These are phyloP conservation scores for Thalassarche chlororhynchos DNA, from an alignment of 2,113 vertebrate species.

Conservation along the genomic window DNA sequence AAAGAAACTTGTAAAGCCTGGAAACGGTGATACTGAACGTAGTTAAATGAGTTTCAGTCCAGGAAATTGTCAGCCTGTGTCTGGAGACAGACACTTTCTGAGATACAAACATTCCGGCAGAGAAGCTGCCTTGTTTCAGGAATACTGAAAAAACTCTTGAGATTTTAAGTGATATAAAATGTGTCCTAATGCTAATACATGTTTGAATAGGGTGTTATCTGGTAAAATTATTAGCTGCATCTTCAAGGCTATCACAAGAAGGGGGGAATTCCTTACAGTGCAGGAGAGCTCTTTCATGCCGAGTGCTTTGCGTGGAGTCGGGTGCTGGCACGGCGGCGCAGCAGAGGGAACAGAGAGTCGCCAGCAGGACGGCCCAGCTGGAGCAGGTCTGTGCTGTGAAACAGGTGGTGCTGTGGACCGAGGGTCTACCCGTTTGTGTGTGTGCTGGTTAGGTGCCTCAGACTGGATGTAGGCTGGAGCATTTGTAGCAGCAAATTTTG, in stretches of 20 bases:
- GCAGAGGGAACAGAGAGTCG: rapidly evolving
- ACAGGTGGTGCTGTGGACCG: background rate
- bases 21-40: background rate
- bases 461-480: background rate
- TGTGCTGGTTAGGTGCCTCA: background rate
- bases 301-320: background rate
- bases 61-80: background rate
- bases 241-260: background rate
- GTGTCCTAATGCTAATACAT: background rate
- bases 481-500: too few species aligned
- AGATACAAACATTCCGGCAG: background rate
- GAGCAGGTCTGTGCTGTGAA: background rate
- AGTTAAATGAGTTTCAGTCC: background rate
- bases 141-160: background rate
- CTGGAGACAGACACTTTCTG: background rate
- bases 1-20: background rate
- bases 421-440: rapidly evolving
- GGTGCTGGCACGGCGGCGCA: rapidly evolving
- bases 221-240: background rate
- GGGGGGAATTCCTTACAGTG: background rate
- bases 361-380: background rate
- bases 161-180: background rate
- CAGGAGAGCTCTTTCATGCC: background rate
- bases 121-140: background rate
- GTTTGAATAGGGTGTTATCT: background rate